phyloP scores from a whole-genome alignment of 2,797 vertebrate genomes.

The Babyrousa celebensis region DNA sequence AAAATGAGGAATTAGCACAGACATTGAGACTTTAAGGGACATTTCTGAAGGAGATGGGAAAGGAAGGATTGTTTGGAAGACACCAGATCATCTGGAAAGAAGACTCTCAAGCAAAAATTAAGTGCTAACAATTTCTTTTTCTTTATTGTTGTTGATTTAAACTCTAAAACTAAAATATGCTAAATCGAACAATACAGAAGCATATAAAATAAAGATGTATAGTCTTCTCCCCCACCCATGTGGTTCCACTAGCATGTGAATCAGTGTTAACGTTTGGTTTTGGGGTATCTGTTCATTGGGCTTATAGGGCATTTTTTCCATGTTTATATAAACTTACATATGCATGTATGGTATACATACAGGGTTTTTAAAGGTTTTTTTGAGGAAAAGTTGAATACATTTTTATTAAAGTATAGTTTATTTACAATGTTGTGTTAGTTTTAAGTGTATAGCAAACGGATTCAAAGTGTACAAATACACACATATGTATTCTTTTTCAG shows the following conservation, averaged over 20 bases:
- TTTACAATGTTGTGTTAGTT: too few relatives aligned
- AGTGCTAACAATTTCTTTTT: background rate
- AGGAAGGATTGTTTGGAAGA: background rate
- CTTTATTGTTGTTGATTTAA: constrained; percentile 22
- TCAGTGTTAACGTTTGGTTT: background rate
- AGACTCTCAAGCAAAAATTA: constrained; percentile 52
- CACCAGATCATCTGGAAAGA: background rate
- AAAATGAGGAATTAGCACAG: constrained; percentile 25
- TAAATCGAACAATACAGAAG: constrained; percentile 6
- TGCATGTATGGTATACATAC: background rate
- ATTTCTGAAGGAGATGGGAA: background rate
- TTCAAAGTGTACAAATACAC: too few relatives aligned
- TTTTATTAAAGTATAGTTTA: too few relatives aligned
- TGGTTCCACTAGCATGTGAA: background rate
- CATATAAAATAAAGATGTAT: background rate
- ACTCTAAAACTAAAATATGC: background rate
- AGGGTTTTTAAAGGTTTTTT: background rate
- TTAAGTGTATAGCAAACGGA: too few relatives aligned
- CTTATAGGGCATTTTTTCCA: background rate
- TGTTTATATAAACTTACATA: background rate
- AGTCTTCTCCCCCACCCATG: accelerated
- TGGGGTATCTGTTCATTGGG: background rate
- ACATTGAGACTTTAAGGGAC: background rate
- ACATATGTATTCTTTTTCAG: too few relatives aligned
- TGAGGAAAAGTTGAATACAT: background rate